These are phyloP conservation scores for Drosophila emarginata DNA, from an alignment of 2,888 invertebrate genomes.

Conservation along the genomic window DNA sequence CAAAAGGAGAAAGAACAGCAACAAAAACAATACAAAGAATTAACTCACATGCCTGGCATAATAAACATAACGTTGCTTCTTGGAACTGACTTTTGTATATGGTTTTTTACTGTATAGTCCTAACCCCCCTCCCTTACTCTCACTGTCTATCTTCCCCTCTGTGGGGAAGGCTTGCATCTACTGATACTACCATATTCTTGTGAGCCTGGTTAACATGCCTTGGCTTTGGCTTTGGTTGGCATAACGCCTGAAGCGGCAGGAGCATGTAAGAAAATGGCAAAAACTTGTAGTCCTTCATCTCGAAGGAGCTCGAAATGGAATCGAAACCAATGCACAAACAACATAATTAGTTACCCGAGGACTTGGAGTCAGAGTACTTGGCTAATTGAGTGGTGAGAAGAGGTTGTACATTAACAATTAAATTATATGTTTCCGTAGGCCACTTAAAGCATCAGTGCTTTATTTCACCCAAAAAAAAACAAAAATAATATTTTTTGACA, in stretches of 20 bases:
- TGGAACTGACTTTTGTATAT: slow-evolving; percentile 14
- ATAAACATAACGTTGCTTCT: slow-evolving; percentile 63
- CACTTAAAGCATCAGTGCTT: slow-evolving; percentile 18
- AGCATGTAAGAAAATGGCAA: slow-evolving; percentile 67
- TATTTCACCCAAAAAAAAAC: slow-evolving; percentile 31
- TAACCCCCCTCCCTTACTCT: not conserved
- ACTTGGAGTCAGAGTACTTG: slow-evolving; percentile 4
- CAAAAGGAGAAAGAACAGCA: slow-evolving; percentile 27
- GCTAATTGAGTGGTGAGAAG: slow-evolving; percentile 32
- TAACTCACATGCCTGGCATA: slow-evolving; percentile 73
- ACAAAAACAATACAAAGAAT: slow-evolving; percentile 55
- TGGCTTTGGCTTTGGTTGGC: slow-evolving; percentile 17
- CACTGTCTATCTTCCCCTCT: not conserved
- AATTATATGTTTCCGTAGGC: slow-evolving; percentile 32
- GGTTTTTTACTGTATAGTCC: not conserved
- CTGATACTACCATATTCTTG: no score
- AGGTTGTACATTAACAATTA: slow-evolving; percentile 45
- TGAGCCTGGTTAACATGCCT: slow-evolving; percentile 16
- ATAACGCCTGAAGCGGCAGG: slow-evolving; percentile 52
- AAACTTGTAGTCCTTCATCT: slow-evolving; percentile 64
- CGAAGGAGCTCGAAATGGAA: slow-evolving; percentile 21
- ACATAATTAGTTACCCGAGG: slow-evolving; percentile 55
- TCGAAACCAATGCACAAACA: slow-evolving; percentile 44
- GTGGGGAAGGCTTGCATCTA: not conserved
- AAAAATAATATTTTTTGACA: slow-evolving; percentile 28